Evolutionary conservation across 2,113 vertebrate genomes (phyloP), one percentile per base, ranked within the genome.

Genomic region (Leptocoma aspasia): DNA sequence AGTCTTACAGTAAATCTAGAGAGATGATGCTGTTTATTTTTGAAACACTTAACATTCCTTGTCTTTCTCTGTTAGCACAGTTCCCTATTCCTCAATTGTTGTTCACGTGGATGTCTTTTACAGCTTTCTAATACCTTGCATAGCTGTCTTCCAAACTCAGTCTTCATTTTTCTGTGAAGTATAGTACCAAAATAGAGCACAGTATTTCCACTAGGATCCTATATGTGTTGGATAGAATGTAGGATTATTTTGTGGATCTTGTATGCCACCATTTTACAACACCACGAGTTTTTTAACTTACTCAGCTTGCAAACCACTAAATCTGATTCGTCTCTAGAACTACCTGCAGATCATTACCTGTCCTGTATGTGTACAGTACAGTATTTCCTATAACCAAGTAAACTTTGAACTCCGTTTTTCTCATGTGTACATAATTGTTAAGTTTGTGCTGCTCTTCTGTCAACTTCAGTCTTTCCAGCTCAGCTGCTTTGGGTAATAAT

Each of bases 171-270:
- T 78, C 26, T 35, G 21, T 72, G 33, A 86, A 30, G 15, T 35
- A 30, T 15, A 60, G 57, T 27, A 76, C 23, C 13, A 60, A 72
- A 86, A 60, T 0, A 33, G 11, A 10, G 20, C 12, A 76, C 31
- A 0, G 8, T 60, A 33, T 68, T 86, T 30, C 33, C 31, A 7
- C 16, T 54, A 72, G 44, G 13, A 33, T 86, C 20, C 10, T 56
- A 3, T 4, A 12, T n/a, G 7, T 21, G 15, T 70, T 78, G 19
- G 27, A 21, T 10, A 54, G 71, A 79, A 68, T 0, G 0, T 23
- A 37, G 17, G 4, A 53, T 70, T 49, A 23, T 50, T 82, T 50
- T 59, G 5, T 80, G 18, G 13, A 4, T 82, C 33, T 68, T 52
- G 11, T 31, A 33, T 17, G 8, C 44, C 45, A 39, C 31, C 4